Percentiles rank a stretch among this genome's conserved stretches.
These are phyloP conservation scores for Dissostichus mawsoni DNA, from an alignment of 2,113 vertebrate species.

Conservation along the genomic window DNA sequence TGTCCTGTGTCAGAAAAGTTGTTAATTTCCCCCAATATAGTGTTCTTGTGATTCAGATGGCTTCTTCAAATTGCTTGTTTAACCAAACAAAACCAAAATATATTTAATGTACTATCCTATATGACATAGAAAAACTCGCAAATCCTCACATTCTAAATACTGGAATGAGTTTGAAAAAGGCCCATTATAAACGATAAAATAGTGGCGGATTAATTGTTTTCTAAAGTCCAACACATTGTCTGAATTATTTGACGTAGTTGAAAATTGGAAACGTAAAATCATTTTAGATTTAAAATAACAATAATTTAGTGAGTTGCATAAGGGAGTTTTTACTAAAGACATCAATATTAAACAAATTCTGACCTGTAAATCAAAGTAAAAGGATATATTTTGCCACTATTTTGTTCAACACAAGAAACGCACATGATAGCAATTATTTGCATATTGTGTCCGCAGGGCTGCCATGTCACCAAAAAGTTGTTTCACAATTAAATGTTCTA, in stretches of 20 bases:
- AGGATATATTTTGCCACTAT: too few relatives aligned
- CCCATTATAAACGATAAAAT: not conserved
- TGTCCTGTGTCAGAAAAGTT: not conserved
- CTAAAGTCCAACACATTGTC: too few relatives aligned
- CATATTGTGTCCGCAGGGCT: not conserved
- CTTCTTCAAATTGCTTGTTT: not conserved
- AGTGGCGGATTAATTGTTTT: not conserved
- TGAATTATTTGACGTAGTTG: too few relatives aligned
- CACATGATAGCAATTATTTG: too few relatives aligned
- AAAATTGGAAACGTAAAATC: too few relatives aligned
- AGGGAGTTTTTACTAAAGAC: too few relatives aligned
- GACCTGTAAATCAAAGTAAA: too few relatives aligned
- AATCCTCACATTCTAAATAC: not conserved
- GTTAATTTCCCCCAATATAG: not conserved
- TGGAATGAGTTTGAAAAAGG: not conserved
- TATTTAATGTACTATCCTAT: not conserved
- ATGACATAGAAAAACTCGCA: not conserved
- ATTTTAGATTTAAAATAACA: too few relatives aligned
- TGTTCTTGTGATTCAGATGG: not conserved
- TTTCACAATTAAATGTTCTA: conserved; percentile 1
- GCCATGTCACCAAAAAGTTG: not conserved
- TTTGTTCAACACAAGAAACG: too few relatives aligned
- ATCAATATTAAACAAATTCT: too few relatives aligned
- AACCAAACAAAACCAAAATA: not conserved
- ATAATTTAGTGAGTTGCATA: too few relatives aligned